Evolutionary conservation across 2,797 vertebrate species (phyloP).

Genomic region (Naso thynnoides): DNA sequence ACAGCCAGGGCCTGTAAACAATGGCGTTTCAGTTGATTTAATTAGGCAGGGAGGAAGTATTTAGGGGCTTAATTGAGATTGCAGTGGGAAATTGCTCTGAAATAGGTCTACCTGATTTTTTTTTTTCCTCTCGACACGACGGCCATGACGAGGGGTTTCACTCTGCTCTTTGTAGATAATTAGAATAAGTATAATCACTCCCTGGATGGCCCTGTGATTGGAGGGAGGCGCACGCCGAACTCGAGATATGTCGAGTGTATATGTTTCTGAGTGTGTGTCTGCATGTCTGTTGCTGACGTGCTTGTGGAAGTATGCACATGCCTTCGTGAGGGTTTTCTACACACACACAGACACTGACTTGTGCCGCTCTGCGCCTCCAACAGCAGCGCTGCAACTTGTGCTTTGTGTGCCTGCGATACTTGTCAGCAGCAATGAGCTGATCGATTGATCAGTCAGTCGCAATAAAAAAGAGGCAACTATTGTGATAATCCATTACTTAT

Average conservation of each 20-base stretch:
- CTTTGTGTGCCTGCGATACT: neutral
- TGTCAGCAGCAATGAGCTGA: neutral
- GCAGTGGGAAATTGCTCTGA: constrained; percentile 91
- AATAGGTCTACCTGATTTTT: constrained; percentile 83
- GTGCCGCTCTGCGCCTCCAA: constrained; percentile 32
- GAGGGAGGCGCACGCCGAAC: constrained; percentile 62
- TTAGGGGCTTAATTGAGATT: constrained; percentile 97
- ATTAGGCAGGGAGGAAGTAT: constrained; percentile 97
- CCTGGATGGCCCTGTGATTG: constrained; percentile 82
- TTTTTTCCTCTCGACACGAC: constrained; percentile 67
- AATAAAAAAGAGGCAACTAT: too few species aligned
- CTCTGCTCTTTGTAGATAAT: constrained; percentile 84
- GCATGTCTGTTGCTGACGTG: constrained; percentile 16
- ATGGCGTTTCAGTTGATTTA: constrained; percentile 94
- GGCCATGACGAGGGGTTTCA: constrained; percentile 82
- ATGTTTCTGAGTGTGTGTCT: constrained; percentile 33
- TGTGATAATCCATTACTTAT: too few species aligned
- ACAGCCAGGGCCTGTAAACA: constrained; percentile 90
- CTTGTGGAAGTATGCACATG: constrained; percentile 32
- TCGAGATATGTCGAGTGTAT: constrained; percentile 66
- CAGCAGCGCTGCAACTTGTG: constrained; percentile 54
- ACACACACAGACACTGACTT: neutral
- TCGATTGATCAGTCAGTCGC: neutral
- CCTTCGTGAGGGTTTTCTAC: constrained; percentile 21
- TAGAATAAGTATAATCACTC: constrained; percentile 85